These are phyloP conservation scores for Anthopleura xanthogrammica DNA, from an alignment of 92 coral and sea anemone species.

Conservation along the genomic window DNA sequence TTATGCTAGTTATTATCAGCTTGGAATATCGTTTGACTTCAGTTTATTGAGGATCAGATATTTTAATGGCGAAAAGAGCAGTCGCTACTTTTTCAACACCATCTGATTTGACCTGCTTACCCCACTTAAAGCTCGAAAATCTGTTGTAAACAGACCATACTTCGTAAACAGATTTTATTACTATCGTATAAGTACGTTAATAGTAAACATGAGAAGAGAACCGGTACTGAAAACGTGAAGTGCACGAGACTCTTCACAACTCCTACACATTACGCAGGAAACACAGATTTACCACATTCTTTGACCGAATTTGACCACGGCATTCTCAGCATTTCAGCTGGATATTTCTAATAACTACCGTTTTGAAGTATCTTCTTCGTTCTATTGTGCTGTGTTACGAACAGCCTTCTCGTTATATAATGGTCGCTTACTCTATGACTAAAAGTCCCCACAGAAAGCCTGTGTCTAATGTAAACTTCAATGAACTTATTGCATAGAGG, in stretches of 20 bases:
- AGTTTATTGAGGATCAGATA: no score
- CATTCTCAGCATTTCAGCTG: neutral
- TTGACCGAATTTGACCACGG: conserved; percentile 6
- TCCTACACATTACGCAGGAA: neutral
- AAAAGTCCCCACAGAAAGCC: no score
- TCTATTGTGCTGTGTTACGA: neutral
- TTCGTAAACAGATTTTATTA: neutral
- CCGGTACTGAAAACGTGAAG: neutral
- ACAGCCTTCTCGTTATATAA: neutral
- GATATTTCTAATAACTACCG: conserved; percentile 1
- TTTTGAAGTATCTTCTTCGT: neutral
- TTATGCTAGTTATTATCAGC: no score
- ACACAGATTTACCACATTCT: neutral
- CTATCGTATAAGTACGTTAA: neutral
- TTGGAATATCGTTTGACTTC: no score
- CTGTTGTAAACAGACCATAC: no score
- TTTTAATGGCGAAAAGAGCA: no score
- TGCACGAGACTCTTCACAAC: neutral
- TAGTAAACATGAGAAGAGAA: neutral
- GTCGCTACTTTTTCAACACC: no score
- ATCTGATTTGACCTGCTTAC: no score
- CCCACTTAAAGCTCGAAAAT: no score
- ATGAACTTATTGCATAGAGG: neutral
- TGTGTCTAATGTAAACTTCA: no score
- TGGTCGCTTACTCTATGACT: no score